These are phyloP conservation scores for Carettochelys insculpta DNA, from an alignment of 2,113 vertebrate species.

Conservation along the genomic window DNA sequence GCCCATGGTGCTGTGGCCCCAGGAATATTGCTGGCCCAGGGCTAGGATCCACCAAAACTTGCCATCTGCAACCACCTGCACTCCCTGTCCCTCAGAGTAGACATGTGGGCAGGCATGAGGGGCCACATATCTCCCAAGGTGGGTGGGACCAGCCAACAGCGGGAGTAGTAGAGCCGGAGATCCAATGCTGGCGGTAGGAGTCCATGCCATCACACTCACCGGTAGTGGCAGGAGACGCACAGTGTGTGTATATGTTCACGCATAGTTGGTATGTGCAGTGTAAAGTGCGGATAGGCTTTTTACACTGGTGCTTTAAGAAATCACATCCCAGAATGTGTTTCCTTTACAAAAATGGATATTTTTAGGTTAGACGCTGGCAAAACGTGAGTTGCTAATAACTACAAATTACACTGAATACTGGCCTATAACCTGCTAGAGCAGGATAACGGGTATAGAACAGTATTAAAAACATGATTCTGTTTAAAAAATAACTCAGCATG, in stretches of 20 bases:
- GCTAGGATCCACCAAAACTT: no score
- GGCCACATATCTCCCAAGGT: no score
- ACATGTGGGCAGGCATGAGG: no score
- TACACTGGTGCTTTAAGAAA: background rate
- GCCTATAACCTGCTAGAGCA: background rate
- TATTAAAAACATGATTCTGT: background rate
- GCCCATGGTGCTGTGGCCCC: no score
- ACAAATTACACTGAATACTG: background rate
- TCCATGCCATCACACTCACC: no score
- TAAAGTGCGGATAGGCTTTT: background rate
- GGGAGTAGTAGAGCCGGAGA: no score
- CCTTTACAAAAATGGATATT: background rate
- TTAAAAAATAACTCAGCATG: constrained; percentile 21
- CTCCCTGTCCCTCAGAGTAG: no score
- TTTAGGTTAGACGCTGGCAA: background rate
- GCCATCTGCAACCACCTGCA: no score
- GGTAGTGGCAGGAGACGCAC: no score
- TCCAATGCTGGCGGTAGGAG: no score
- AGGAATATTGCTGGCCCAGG: no score
- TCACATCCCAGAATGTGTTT: background rate
- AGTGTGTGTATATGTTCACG: background rate
- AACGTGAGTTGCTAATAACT: background rate
- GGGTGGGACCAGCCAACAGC: no score
- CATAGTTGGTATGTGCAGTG: background rate
- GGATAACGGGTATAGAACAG: background rate